Evolutionary conservation across 2,797 vertebrate species (phyloP).

Genomic region (Molossus molossus): DNA sequence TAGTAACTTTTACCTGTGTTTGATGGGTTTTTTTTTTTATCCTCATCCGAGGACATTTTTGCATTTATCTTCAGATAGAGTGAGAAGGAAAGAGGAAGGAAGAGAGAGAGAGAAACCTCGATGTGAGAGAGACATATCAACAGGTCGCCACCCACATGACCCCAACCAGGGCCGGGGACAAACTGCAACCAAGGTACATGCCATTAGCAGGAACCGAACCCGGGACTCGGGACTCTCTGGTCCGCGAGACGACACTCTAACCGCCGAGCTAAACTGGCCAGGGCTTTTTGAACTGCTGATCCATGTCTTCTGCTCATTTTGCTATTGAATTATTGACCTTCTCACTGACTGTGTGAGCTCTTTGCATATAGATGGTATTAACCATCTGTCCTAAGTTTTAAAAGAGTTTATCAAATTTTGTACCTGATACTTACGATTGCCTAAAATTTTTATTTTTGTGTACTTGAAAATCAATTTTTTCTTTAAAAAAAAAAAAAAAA

Average conservation of each 20-base stretch:
- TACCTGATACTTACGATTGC: neutral
- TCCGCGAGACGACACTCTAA: too few species aligned
- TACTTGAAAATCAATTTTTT: slow-evolving; percentile 20
- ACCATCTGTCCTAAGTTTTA: neutral
- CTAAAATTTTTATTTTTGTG: slow-evolving; percentile 27
- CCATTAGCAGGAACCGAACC: too few species aligned
- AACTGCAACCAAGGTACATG: too few species aligned
- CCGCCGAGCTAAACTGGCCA: too few species aligned
- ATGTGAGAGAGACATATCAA: too few species aligned
- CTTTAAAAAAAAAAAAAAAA: slow-evolving; percentile 19
- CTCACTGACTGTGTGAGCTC: neutral
- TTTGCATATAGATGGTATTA: neutral
- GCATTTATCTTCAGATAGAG: too few species aligned
- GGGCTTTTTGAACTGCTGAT: neutral
- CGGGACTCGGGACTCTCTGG: too few species aligned
- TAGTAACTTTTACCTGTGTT: neutral
- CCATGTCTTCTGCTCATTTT: neutral
- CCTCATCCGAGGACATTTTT: too few species aligned
- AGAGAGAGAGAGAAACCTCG: too few species aligned
- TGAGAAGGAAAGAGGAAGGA: too few species aligned
- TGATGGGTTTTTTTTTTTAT: neutral
- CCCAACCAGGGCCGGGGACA: too few species aligned
- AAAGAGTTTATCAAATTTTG: neutral
- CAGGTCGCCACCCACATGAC: too few species aligned
- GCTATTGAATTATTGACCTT: neutral